phyloP scores from a whole-genome alignment of 2,888 invertebrate species.

The Agrotis segetum region DNA sequence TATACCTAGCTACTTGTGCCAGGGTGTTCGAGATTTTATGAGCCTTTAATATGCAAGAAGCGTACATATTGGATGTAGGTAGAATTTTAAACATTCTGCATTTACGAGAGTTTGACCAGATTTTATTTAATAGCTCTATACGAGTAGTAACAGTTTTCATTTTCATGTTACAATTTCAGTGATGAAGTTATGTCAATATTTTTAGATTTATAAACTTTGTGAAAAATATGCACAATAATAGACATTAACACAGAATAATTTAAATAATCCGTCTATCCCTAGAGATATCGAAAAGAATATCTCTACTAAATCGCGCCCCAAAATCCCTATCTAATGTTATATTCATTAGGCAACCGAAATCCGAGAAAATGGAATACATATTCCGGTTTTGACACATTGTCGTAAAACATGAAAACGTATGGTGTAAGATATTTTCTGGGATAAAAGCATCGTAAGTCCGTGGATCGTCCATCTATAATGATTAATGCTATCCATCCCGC shows the following conservation, averaged over 20 bases:
- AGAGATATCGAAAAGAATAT: constrained; percentile 28
- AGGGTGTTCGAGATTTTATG: constrained; percentile 50
- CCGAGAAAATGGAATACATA: constrained; percentile 46
- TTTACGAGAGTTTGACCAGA: neutral
- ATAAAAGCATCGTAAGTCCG: constrained; percentile 76
- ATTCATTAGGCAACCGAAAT: constrained; percentile 55
- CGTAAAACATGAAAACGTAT: constrained; percentile 70
- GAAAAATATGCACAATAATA: constrained; percentile 23
- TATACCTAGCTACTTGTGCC: constrained; percentile 16
- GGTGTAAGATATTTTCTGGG: constrained; percentile 69
- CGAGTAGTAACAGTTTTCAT: neutral
- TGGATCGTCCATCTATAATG: constrained; percentile 82
- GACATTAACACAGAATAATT: constrained; percentile 1
- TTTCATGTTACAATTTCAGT: neutral
- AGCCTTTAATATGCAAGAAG: constrained; percentile 44
- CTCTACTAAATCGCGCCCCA: constrained; percentile 17
- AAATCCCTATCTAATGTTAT: constrained; percentile 48
- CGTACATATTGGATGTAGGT: constrained; percentile 22
- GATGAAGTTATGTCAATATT: too few species aligned
- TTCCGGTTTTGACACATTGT: constrained; percentile 63
- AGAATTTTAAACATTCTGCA: constrained; percentile 28
- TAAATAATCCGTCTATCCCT: constrained; percentile 13
- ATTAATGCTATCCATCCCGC: constrained; percentile 85
- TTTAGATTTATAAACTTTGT: too few species aligned
- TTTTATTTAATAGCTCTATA: neutral